Evolutionary conservation across 2,113 vertebrate genomes (phyloP).

Genomic region (Chascanopsetta lugubris): DNA sequence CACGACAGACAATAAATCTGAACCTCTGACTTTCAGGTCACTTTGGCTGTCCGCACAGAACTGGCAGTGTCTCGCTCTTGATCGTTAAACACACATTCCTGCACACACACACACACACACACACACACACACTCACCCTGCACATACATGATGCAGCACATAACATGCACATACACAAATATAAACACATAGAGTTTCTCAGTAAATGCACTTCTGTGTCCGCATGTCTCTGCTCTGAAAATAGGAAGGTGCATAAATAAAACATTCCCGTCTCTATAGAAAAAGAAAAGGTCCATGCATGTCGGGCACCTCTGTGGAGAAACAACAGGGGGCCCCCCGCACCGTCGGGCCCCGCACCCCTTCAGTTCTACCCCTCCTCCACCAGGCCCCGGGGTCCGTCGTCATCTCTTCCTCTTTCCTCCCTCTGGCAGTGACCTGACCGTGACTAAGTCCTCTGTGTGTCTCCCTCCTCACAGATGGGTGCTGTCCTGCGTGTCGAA

Average conservation of each 20-base stretch:
- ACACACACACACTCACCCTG: constrained; percentile 9
- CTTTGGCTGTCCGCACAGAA: constrained; percentile 60
- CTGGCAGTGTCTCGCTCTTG: constrained; percentile 74
- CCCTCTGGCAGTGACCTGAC: constrained; percentile 36
- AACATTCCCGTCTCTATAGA: constrained; percentile 61
- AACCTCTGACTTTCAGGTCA: constrained; percentile 50
- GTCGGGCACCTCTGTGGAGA: constrained; percentile 30
- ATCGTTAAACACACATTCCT: constrained; percentile 18
- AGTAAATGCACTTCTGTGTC: constrained; percentile 83
- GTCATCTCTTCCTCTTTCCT: constrained; percentile 16
- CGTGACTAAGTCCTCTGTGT: background rate
- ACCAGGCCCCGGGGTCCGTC: constrained; percentile 11
- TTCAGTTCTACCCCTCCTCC: constrained; percentile 9
- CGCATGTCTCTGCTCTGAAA: constrained; percentile 63
- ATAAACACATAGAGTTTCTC: constrained; percentile 63
- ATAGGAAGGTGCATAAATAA: constrained; percentile 72
- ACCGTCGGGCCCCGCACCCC: constrained; percentile 13
- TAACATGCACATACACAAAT: constrained; percentile 77
- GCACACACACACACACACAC: constrained; percentile 3
- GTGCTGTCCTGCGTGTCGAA: constrained; percentile 84
- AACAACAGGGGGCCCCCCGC: background rate
- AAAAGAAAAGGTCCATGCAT: constrained; percentile 76
- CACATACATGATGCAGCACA: constrained; percentile 54
- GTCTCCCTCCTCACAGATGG: constrained; percentile 77
- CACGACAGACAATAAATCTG: constrained; percentile 45